phyloP scores from a whole-genome alignment of 2,797 vertebrate species.

The Percopsis omiscomaycus region DNA sequence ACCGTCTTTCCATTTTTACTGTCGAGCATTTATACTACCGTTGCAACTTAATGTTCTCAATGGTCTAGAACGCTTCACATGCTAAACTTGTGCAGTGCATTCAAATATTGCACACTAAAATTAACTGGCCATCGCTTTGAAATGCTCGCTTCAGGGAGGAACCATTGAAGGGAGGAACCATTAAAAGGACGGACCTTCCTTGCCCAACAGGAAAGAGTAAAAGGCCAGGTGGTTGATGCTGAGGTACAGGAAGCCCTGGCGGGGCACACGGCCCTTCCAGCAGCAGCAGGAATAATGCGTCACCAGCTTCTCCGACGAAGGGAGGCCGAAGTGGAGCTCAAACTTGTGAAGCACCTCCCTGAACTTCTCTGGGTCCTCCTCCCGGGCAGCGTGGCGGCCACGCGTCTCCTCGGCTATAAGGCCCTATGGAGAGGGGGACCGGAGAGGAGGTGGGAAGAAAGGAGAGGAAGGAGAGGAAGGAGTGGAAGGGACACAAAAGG shows the following conservation, averaged over 20 bases:
- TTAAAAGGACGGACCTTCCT: conserved; percentile 84
- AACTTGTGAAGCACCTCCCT: conserved; percentile 90
- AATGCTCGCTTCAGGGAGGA: too few species aligned
- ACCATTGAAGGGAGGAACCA: neutral
- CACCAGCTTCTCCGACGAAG: conserved; percentile 88
- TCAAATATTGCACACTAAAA: neutral
- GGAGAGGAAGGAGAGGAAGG: neutral
- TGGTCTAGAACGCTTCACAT: too few species aligned
- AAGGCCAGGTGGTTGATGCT: conserved; percentile 97
- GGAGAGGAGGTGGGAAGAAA: neutral
- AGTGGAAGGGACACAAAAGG: neutral
- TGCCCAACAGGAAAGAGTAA: conserved; percentile 96
- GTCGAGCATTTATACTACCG: too few species aligned
- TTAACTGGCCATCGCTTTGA: too few species aligned
- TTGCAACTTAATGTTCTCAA: too few species aligned
- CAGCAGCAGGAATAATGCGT: conserved; percentile 95
- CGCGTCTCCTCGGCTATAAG: conserved; percentile 92
- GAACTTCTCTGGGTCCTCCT: conserved; percentile 91
- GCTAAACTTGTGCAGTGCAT: too few species aligned
- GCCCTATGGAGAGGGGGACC: conserved; percentile 71
- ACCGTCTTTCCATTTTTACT: too few species aligned
- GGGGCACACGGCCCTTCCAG: conserved; percentile 94
- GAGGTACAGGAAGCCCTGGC: conserved; percentile 96
- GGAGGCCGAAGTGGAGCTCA: conserved; percentile 89
- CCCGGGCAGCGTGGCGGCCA: conserved; percentile 87